phyloP scores from a whole-genome alignment of 1,140 invertebrate genomes.

The Chymomyza costata region DNA sequence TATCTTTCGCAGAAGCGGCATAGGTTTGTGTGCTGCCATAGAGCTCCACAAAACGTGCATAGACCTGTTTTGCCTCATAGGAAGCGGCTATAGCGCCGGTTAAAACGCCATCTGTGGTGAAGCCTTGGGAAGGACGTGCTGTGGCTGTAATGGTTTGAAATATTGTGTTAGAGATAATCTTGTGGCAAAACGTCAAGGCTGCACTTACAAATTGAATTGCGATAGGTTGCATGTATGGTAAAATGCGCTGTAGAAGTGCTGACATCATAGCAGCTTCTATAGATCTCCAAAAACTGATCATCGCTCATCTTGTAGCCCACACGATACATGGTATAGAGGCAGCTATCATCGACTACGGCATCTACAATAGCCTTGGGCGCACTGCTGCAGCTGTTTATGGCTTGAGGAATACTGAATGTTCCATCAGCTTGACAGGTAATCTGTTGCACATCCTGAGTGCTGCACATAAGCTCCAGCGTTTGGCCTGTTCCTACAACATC shows the following conservation, averaged over 20 bases:
- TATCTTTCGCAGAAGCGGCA: not conserved
- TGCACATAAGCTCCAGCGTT: constrained; percentile 16
- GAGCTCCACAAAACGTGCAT: constrained; percentile 2
- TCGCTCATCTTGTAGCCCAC: constrained; percentile 20
- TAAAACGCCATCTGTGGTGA: constrained; percentile 18
- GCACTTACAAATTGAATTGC: constrained; percentile 16
- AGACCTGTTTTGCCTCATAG: constrained; percentile 11
- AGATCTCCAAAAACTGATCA: constrained; percentile 27
- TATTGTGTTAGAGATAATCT: too few species aligned
- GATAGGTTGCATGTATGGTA: constrained; percentile 22
- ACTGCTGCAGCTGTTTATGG: constrained; percentile 2
- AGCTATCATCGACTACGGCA: not conserved
- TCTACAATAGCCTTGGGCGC: not conserved
- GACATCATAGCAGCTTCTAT: constrained; percentile 26
- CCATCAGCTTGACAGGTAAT: constrained; percentile 14
- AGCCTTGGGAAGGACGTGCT: constrained; percentile 6
- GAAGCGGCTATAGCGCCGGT: constrained; percentile 1
- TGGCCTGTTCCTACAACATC: constrained; percentile 1
- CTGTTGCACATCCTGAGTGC: not conserved
- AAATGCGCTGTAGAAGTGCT: constrained; percentile 1
- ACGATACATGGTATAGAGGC: constrained; percentile 5
- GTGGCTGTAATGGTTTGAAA: not conserved
- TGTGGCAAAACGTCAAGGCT: too few species aligned
- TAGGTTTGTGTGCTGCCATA: constrained; percentile 14
- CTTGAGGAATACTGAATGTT: not conserved